Conservation (phyloP, 2,797 vertebrate species). For the Sparidentex hasta region DNA sequence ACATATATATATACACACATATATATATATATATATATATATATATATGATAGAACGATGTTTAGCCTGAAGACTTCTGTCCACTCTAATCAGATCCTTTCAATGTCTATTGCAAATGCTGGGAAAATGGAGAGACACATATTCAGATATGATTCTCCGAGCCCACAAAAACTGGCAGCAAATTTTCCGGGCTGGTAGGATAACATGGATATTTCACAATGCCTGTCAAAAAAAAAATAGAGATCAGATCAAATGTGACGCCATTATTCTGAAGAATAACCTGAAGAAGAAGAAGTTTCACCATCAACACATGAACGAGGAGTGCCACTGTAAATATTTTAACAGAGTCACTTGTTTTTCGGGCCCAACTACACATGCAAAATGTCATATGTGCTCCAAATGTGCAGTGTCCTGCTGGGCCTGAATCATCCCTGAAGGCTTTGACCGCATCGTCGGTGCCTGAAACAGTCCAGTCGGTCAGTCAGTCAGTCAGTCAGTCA, state of each 20-base stretch:
- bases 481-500: conserved; percentile 46
- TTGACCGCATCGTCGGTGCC: conserved; percentile 65
- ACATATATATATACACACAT: no score
- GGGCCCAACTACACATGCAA: conserved; percentile 72
- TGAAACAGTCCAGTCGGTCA: conserved; percentile 61
- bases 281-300: conserved; percentile 77
- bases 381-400: conserved; percentile 65
- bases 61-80: not conserved
- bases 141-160: conserved; percentile 63
- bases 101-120: conserved; percentile 35
- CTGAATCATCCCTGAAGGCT: conserved; percentile 86
- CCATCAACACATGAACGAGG: conserved; percentile 76
- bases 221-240: conserved; percentile 75
- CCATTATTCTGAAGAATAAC: conserved; percentile 72
- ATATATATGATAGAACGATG: no score
- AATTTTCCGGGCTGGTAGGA: conserved; percentile 74
- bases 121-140: conserved; percentile 66
- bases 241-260: conserved; percentile 80
- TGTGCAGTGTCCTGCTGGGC: conserved; percentile 69
- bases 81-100: conserved; percentile 4
- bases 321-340: conserved; percentile 68
- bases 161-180: conserved; percentile 77
- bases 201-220: conserved; percentile 86
- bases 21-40: no score
- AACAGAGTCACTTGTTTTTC: conserved; percentile 67